phyloP scores from a whole-genome alignment of 2,113 vertebrate genomes.

The Poecilia latipinna region DNA sequence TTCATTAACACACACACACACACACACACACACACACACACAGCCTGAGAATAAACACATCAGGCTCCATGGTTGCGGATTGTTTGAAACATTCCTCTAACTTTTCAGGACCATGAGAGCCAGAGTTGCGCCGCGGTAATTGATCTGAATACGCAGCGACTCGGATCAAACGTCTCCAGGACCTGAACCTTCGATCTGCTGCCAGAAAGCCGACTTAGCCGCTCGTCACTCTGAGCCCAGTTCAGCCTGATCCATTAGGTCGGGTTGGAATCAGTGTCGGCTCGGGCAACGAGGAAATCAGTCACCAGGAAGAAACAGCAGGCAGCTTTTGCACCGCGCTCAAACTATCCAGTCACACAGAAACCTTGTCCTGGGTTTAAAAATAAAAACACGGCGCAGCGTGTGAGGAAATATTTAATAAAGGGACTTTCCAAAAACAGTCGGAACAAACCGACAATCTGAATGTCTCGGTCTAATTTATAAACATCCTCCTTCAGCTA shows the following conservation, averaged over 20 bases:
- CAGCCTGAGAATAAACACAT: background rate
- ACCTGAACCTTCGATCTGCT: background rate
- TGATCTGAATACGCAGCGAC: conserved; percentile 4
- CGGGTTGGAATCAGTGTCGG: conserved; percentile 23
- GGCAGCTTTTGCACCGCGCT: no score
- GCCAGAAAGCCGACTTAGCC: conserved; percentile 27
- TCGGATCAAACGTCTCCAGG: conserved; percentile 18
- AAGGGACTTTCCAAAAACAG: background rate
- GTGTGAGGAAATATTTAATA: background rate
- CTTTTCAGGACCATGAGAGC: background rate
- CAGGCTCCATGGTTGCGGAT: background rate
- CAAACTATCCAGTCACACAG: no score
- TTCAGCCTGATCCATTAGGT: conserved; percentile 1
- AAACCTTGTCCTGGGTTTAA: background rate
- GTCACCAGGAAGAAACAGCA: no score
- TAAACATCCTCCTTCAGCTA: background rate
- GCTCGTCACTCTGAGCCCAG: conserved; percentile 5
- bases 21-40: background rate
- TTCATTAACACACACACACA: background rate
- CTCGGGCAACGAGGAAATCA: background rate
- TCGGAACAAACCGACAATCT: background rate
- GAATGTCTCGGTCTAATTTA: background rate
- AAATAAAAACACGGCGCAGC: background rate
- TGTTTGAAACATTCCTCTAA: background rate
- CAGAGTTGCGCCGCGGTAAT: background rate